These are phyloP conservation scores for Eugnorisma glareosa DNA, from an alignment of 2,888 invertebrate genomes.

Conservation along the genomic window DNA sequence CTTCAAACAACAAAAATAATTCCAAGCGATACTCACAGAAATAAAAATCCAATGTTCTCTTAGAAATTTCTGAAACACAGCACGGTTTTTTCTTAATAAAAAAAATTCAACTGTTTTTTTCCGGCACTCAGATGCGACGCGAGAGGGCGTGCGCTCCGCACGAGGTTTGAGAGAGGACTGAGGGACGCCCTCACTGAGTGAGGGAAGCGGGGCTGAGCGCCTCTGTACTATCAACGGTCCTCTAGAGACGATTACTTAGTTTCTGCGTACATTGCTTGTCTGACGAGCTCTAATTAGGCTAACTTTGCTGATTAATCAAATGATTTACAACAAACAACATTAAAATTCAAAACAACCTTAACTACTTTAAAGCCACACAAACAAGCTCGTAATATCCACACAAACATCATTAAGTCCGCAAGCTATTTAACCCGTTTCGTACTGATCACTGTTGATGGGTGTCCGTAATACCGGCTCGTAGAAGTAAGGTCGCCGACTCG, in stretches of 20 bases:
- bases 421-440: slow-evolving; percentile 58
- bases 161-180: slow-evolving; percentile 84
- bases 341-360: background rate
- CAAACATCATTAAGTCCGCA: slow-evolving; percentile 51
- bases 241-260: slow-evolving; percentile 76
- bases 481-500: slow-evolving; percentile 79
- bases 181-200: slow-evolving; percentile 77
- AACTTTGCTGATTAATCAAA: background rate
- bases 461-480: slow-evolving; percentile 56
- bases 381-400: background rate
- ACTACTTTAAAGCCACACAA: background rate
- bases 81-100: slow-evolving; percentile 83
- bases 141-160: slow-evolving; percentile 72
- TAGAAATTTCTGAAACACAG: slow-evolving; percentile 80
- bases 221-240: slow-evolving; percentile 72
- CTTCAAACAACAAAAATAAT: slow-evolving; percentile 63
- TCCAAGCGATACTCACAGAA: slow-evolving; percentile 79
- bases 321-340: background rate
- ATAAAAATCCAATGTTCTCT: slow-evolving; percentile 82
- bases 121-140: slow-evolving; percentile 75
- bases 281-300: background rate
- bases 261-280: slow-evolving; percentile 76
- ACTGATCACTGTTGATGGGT: slow-evolving; percentile 13
- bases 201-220: slow-evolving; percentile 82
- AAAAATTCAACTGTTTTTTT: slow-evolving; percentile 78